These are phyloP conservation scores for Numida meleagris DNA, from an alignment of 2,113 vertebrate species.

Conservation along the genomic window DNA sequence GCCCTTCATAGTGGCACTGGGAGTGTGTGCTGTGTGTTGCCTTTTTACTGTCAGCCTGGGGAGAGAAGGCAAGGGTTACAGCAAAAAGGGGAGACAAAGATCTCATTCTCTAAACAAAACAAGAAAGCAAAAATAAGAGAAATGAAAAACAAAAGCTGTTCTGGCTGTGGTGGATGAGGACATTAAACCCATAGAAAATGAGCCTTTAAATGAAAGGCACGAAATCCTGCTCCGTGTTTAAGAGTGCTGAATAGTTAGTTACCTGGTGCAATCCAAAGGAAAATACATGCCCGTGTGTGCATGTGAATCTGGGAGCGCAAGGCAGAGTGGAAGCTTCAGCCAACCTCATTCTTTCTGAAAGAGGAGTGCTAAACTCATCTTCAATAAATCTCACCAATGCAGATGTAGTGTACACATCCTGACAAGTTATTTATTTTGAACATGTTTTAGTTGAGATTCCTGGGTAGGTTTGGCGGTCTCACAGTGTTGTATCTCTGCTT, in stretches of 20 bases:
- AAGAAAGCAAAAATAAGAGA: not conserved
- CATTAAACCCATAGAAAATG: not conserved
- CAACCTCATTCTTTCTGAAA: not conserved
- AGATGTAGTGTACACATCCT: constrained; percentile 1
- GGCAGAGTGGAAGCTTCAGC: not conserved
- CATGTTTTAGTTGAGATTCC: constrained; percentile 14
- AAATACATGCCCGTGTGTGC: accelerated
- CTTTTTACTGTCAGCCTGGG: not conserved
- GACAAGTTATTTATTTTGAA: constrained; percentile 67
- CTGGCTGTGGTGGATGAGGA: not conserved
- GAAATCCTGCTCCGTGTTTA: not conserved
- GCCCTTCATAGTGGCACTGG: not conserved
- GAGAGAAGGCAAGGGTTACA: constrained; percentile 4
- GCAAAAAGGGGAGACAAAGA: not conserved
- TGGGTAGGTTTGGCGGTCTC: not conserved
- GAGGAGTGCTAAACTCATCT: constrained; percentile 11
- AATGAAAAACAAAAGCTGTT: not conserved
- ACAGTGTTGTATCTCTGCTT: constrained; percentile 11
- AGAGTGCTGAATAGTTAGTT: not conserved
- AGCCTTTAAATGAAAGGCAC: not conserved
- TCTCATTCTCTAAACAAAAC: not conserved
- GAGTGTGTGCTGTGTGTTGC: not conserved
- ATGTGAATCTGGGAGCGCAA: not conserved
- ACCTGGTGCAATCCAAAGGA: not conserved
- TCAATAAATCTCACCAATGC: not conserved